Conservation (phyloP, 2,113 vertebrate genomes). For the Cichladusa arquata region DNA sequence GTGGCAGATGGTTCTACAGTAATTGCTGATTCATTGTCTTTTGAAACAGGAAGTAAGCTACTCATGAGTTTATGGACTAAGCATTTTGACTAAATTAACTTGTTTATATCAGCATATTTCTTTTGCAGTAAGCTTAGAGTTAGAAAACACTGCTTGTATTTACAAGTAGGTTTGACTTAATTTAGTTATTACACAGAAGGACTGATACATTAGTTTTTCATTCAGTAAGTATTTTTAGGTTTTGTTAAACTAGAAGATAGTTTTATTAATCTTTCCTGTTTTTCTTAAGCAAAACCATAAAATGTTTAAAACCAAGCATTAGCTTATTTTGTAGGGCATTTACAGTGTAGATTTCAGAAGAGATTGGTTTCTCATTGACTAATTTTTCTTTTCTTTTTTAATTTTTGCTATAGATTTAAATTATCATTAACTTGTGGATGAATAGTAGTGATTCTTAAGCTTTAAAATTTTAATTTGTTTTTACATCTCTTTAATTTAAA, state of each 20-base stretch:
- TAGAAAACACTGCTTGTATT: neutral
- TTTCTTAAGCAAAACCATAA: neutral
- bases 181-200: neutral
- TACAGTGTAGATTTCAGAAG: neutral
- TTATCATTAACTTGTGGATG: neutral
- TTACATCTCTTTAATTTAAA: neutral
- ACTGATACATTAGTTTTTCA: neutral
- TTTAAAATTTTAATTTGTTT: neutral
- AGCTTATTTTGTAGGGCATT: neutral
- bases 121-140: neutral
- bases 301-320: neutral
- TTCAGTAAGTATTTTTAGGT: neutral
- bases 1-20: neutral
- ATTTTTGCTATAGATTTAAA: neutral
- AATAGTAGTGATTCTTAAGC: neutral
- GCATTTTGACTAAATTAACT: neutral
- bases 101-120: neutral
- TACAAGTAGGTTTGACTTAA: neutral
- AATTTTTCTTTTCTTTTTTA: neutral
- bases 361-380: neutral
- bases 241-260: neutral
- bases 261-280: neutral
- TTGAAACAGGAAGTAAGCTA: neutral
- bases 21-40: neutral
- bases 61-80: neutral